A percentile compares a stretch with the other conserved stretches of the same genome.
phyloP scores from a whole-genome alignment of 2,888 invertebrate genomes.

The Hedya salicella region DNA sequence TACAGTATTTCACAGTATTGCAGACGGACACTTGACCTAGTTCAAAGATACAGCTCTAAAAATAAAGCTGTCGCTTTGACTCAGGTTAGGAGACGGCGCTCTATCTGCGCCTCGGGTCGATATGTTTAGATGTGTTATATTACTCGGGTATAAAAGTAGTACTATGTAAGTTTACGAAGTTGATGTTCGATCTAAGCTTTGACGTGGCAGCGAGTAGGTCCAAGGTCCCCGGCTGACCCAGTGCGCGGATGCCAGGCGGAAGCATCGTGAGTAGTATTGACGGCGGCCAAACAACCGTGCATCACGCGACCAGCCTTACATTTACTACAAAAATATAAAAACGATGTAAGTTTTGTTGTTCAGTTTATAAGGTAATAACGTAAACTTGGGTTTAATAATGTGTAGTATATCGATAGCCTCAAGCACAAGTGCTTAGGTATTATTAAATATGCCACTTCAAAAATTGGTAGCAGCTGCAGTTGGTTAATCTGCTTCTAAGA shows the following conservation, averaged over 20 bases:
- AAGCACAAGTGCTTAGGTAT: too few species aligned
- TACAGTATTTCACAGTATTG: conserved; percentile 29
- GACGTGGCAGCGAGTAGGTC: background rate
- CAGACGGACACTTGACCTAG: conserved; percentile 38
- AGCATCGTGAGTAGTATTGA: conserved; percentile 24
- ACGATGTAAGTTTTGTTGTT: background rate
- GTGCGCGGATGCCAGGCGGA: conserved; percentile 26
- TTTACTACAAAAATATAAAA: conserved; percentile 10
- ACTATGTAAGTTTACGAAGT: background rate
- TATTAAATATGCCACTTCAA: too few species aligned
- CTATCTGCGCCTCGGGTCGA: background rate
- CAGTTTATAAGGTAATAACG: background rate
- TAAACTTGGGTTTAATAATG: background rate
- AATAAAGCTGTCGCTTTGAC: conserved; percentile 20
- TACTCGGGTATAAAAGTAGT: background rate
- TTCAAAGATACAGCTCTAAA: conserved; percentile 31
- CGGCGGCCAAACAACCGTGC: conserved; percentile 32
- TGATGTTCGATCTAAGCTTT: background rate
- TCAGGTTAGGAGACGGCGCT: conserved; percentile 2
- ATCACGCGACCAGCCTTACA: conserved; percentile 24
- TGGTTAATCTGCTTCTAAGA: too few species aligned
- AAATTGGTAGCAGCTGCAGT: too few species aligned
- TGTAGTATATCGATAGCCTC: background rate
- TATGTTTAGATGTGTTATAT: background rate
- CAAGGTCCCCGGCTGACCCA: conserved; percentile 30